Base-by-base conservation (phyloP, 2,113 vertebrate genomes). In the Prionailurus bengalensis region DNA sequence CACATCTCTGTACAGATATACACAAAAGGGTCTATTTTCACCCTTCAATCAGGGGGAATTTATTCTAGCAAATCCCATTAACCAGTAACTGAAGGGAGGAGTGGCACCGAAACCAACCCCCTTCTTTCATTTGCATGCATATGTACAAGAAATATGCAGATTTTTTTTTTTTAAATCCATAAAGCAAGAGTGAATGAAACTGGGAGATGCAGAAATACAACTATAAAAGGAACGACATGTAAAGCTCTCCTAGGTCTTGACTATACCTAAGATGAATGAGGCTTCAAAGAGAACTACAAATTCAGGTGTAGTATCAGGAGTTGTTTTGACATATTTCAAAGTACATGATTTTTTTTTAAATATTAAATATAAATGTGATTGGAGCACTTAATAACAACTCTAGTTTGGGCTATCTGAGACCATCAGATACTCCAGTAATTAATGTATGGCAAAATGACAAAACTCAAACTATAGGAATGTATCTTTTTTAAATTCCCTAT, bases 1-100 rank as follows among this genome's bases (percentile, higher is more conserved):
- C 63, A 97, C 93, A 98, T 99, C 98, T 99, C 98, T 99, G 98
- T 98, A 99, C 98, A 99, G 92, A 98, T 99, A 98, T 98, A 98
- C 98, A 99, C 96, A 97, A 98, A 98, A 91, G 97, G 88, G 94
- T 97, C 96, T 97, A 45, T 97, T 86, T 98, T 94, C 97, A 95
- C 93, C 96, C 98, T 97, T 70, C 97, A 97, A 98, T 85, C 89
- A 96, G 98, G 98, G 98, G 94, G 78, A 96, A 97, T 97, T 97
- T 98, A 98, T 88, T 98, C 95, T 98, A 94, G 97, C 95, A 97
- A 98, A 97, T 98, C 91, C 97, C 97, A 95, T 93, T 93, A 95
- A 96, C 97, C 98, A 98, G 73, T 97, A 97, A 98, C 97, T 65
- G 97, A 98, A 86, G 98, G 98, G 98, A 99, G 97, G 97, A 98